These are phyloP conservation scores for Naso thynnoides DNA, from an alignment of 2,797 vertebrate species.

Conservation along the genomic window DNA sequence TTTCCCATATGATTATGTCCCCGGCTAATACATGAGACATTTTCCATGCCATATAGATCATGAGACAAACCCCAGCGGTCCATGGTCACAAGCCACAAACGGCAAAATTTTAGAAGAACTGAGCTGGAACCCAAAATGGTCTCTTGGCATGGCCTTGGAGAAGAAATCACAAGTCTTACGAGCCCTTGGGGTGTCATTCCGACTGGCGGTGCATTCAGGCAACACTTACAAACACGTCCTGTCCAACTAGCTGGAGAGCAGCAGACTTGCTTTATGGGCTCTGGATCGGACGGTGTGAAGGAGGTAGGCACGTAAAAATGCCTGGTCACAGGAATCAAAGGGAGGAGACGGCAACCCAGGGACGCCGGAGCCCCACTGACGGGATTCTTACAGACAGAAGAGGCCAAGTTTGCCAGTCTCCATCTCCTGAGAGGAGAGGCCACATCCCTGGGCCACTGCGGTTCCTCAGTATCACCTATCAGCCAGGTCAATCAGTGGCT, in stretches of 20 bases:
- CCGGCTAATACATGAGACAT: constrained; percentile 47
- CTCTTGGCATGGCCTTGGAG: constrained; percentile 64
- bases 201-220: constrained; percentile 78
- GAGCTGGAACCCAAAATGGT: constrained; percentile 68
- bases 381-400: constrained; percentile 74
- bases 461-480: constrained; percentile 92
- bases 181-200: constrained; percentile 79
- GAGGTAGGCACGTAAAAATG: constrained; percentile 85
- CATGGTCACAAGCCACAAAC: constrained; percentile 69
- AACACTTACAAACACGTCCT: constrained; percentile 80
- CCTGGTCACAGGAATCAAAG: constrained; percentile 74
- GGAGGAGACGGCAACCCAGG: constrained; percentile 65
- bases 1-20: constrained; percentile 47
- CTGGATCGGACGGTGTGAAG: constrained; percentile 77
- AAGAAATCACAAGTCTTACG: constrained; percentile 76
- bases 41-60: constrained; percentile 47
- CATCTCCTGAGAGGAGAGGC: constrained; percentile 74
- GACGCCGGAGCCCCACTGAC: constrained; percentile 69
- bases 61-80: constrained; percentile 58
- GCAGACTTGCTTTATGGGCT: constrained; percentile 78
- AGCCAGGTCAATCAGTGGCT: constrained; percentile 89
- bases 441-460: constrained; percentile 85
- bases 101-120: constrained; percentile 64
- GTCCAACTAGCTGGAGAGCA: constrained; percentile 75
- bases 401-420: constrained; percentile 81